These are phyloP conservation scores for Turnix velox DNA, from an alignment of 2,113 vertebrate species.

Conservation along the genomic window DNA sequence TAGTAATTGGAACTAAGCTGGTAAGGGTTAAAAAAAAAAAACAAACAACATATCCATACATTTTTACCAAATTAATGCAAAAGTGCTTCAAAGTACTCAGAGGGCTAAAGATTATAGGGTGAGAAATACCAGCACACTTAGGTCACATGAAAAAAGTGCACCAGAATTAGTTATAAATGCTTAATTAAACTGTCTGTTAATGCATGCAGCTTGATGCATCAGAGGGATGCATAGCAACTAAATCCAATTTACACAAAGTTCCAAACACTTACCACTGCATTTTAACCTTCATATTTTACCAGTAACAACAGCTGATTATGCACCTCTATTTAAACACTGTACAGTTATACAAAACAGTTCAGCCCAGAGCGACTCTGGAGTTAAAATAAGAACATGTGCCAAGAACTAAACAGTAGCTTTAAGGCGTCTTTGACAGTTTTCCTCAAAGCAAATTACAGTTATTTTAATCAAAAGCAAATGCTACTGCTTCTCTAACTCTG, in stretches of 20 bases:
- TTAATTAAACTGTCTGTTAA: slow-evolving; percentile 92
- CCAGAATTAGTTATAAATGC: slow-evolving; percentile 89
- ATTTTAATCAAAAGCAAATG: slow-evolving; percentile 67
- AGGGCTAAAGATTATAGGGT: slow-evolving; percentile 95
- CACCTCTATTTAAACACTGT: slow-evolving; percentile 85
- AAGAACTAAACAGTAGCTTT: slow-evolving; percentile 89
- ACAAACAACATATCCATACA: slow-evolving; percentile 57
- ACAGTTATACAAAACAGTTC: slow-evolving; percentile 85
- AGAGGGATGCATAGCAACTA: slow-evolving; percentile 84
- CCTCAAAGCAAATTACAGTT: slow-evolving; percentile 76
- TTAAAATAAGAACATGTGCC: slow-evolving; percentile 90
- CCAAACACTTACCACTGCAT: slow-evolving; percentile 94
- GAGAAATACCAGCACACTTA: slow-evolving; percentile 84
- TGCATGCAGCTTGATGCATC: slow-evolving; percentile 96
- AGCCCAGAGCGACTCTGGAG: slow-evolving; percentile 77
- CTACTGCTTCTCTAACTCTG: slow-evolving; percentile 97
- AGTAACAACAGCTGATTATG: slow-evolving; percentile 85
- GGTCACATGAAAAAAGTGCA: slow-evolving; percentile 84
- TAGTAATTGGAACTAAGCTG: slow-evolving; percentile 70
- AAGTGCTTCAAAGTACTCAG: slow-evolving; percentile 97
- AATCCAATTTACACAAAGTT: slow-evolving; percentile 93
- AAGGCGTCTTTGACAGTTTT: slow-evolving; percentile 88
- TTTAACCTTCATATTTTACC: slow-evolving; percentile 91
- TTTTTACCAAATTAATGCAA: slow-evolving; percentile 83
- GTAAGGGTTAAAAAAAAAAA: slow-evolving; percentile 72